Conservation (phyloP, 2,113 vertebrate species). For the Siphamia tubifer region DNA sequence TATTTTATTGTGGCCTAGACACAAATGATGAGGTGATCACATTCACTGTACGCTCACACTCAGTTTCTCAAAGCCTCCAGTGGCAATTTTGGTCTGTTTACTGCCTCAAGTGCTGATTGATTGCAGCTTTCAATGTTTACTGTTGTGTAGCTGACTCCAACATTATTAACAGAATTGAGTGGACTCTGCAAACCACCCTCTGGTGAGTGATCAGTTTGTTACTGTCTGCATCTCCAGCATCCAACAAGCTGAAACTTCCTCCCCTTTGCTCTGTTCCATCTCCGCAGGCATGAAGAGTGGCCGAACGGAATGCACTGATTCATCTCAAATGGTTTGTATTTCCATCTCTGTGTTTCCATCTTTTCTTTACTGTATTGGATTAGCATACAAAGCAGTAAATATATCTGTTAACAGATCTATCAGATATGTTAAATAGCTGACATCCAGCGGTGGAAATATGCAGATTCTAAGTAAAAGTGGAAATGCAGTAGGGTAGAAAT, state of each 20-base stretch:
- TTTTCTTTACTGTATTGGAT: not conserved
- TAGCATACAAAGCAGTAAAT: not conserved
- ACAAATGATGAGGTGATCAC: slow-evolving; percentile 17
- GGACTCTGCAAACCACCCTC: slow-evolving; percentile 35
- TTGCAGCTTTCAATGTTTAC: slow-evolving; percentile 51
- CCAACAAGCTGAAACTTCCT: slow-evolving; percentile 30
- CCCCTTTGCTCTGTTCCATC: slow-evolving; percentile 1
- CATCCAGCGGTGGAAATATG: no score
- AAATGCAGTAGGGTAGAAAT: no score
- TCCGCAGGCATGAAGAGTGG: slow-evolving; percentile 22
- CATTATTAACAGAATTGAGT: slow-evolving; percentile 32
- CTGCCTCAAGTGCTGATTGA: slow-evolving; percentile 33
- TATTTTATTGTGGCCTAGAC: not conserved
- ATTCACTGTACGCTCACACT: not conserved
- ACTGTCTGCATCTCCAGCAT: slow-evolving; percentile 29
- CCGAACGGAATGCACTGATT: slow-evolving; percentile 49
- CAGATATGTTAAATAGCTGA: not conserved
- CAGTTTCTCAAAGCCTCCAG: slow-evolving; percentile 2
- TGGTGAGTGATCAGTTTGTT: slow-evolving; percentile 33
- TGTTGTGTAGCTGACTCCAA: slow-evolving; percentile 35
- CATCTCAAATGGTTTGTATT: slow-evolving; percentile 33
- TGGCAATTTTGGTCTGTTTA: slow-evolving; percentile 44
- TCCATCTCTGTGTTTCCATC: not conserved
- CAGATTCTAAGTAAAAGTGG: no score
- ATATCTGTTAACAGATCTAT: not conserved